These are phyloP conservation scores for Syritta pipiens DNA, from an alignment of 2,888 invertebrate genomes.

Conservation along the genomic window DNA sequence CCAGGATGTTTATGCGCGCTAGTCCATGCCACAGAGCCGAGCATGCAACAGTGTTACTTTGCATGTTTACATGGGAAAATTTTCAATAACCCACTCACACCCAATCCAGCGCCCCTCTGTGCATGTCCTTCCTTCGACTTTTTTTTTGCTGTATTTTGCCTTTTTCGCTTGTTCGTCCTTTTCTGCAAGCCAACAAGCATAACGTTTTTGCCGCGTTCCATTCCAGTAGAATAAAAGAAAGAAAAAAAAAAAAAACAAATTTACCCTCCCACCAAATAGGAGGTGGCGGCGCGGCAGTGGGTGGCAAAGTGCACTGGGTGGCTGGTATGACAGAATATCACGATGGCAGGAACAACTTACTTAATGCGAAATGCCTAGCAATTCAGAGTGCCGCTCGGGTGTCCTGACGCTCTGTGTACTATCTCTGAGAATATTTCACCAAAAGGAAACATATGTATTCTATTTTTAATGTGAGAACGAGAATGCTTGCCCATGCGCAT, in stretches of 20 bases:
- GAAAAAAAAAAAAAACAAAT: not conserved
- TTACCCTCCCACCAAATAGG: conserved; percentile 3
- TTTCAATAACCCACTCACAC: conserved; percentile 59
- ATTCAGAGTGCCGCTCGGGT: conserved; percentile 36
- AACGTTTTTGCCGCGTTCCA: conserved; percentile 22
- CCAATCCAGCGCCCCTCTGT: conserved; percentile 32
- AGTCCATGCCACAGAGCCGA: not conserved
- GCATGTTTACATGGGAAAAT: conserved; percentile 53
- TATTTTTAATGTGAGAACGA: conserved; percentile 54
- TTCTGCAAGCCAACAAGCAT: too few relatives aligned
- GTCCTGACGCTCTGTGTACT: conserved; percentile 34
- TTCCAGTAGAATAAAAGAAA: conserved; percentile 11
- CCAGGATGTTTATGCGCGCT: conserved; percentile 17
- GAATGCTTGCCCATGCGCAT: conserved; percentile 47
- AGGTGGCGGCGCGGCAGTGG: conserved; percentile 2
- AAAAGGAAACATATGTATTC: conserved; percentile 46
- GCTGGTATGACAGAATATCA: conserved; percentile 6
- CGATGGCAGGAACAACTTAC: conserved; percentile 56
- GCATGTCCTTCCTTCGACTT: conserved; percentile 42
- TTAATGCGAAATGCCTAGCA: conserved; percentile 62
- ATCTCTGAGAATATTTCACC: conserved; percentile 54
- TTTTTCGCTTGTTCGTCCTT: too few relatives aligned
- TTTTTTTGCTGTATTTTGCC: not conserved
- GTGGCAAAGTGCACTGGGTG: conserved; percentile 38
- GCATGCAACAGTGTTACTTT: conserved; percentile 65